Base-by-base conservation (phyloP, 2,113 vertebrate genomes). In the Rhinichthys klamathensis region DNA sequence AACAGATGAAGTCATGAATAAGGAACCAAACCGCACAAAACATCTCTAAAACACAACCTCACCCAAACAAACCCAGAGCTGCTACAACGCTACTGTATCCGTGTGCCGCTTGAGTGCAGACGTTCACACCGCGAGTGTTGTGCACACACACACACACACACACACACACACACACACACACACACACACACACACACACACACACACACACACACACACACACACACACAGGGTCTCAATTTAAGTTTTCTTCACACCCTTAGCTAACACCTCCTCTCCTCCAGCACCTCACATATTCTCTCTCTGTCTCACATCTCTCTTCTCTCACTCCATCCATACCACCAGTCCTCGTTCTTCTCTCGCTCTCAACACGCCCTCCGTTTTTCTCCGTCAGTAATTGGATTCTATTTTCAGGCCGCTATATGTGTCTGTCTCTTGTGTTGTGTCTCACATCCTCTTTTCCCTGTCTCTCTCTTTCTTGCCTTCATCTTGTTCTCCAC, bases 391-490 rank as follows among this genome's bases (percentile, higher is more conserved):
- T 93, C 93, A 93, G 92, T 95, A 95, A 95, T 95, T 95, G 94
- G 94, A 94, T 95, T 95, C 94, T 95, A 95, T 95, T 95, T 95
- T 92, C 90, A 90, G 93, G 90, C 90, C 23, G 85, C 93, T 92
- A 92, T 93, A 94, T 94, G 94, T 94, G 93, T 94, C 92, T 90
- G 92, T 93, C 92, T 94, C 93, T 91, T 90, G 92, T 94, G 93
- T 94, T 93, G 93, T 92, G 92, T 94, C 92, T 95, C 91, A 85
- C 94, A 93, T 92, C 92, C 93, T 89, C 87, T 93, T 93, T 90
- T 54, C 92, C 93, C 95, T 93, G 92, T 96, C 94, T 95, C 95
- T 95, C 93, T 94, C 60, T 86, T 88, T 88, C 85, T 90, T 86
- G 83, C 87, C 84, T 87, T 87, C 91, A 86, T 90, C 79, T 90